These are phyloP conservation scores for Raja brachyura DNA, from an alignment of 2,113 vertebrate species.

Conservation along the genomic window DNA sequence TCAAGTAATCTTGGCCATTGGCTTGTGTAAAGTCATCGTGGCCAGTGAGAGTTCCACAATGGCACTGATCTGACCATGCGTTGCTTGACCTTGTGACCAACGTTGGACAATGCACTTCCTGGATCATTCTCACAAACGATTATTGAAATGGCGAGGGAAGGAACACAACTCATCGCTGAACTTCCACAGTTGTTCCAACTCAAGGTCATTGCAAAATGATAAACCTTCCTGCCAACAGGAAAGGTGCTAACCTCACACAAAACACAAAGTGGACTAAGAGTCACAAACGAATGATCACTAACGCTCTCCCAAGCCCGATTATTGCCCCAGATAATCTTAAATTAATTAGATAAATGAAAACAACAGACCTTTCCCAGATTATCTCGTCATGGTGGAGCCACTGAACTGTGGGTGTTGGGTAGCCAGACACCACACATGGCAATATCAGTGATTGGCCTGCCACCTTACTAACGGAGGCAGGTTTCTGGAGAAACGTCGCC, in stretches of 20 bases:
- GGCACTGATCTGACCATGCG: background rate
- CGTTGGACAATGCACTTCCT: background rate
- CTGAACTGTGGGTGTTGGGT: conserved; percentile 59
- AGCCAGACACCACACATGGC: conserved; percentile 66
- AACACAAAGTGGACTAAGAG: background rate
- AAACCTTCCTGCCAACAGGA: background rate
- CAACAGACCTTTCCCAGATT: conserved; percentile 66
- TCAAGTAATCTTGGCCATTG: background rate
- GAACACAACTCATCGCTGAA: background rate
- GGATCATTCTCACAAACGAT: background rate
- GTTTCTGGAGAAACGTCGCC: conserved; percentile 66
- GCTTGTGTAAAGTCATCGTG: background rate
- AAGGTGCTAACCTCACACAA: background rate
- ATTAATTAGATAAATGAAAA: background rate
- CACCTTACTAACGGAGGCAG: conserved; percentile 58
- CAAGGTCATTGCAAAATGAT: background rate
- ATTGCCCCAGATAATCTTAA: background rate
- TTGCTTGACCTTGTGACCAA: background rate
- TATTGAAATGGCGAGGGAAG: background rate
- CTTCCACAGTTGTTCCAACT: background rate
- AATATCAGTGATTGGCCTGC: conserved; percentile 65
- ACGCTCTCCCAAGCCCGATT: background rate
- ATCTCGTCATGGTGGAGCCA: conserved; percentile 71
- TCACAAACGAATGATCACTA: background rate
- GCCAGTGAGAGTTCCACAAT: background rate